These are phyloP conservation scores for Drosophila fulvimacula DNA, from an alignment of 2,888 invertebrate genomes.

Conservation along the genomic window DNA sequence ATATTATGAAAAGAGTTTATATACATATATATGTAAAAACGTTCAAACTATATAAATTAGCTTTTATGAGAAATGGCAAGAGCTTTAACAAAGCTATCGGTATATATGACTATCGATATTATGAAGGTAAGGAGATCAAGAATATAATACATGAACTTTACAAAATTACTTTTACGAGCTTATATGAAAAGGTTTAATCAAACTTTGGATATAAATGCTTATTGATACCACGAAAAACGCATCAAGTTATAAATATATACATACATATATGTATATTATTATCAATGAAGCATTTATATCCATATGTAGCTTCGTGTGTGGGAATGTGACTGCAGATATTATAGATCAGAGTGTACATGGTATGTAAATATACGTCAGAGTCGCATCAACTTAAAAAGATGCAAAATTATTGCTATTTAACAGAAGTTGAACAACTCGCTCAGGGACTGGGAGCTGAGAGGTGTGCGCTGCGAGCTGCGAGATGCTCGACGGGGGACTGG, in stretches of 20 bases:
- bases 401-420: conserved; percentile 4
- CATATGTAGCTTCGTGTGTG: too few species aligned
- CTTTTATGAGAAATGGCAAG: background rate
- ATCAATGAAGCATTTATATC: too few species aligned
- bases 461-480: background rate
- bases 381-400: background rate
- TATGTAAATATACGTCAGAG: conserved; percentile 4
- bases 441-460: background rate
- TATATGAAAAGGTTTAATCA: background rate
- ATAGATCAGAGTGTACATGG: conserved; percentile 8
- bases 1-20: background rate
- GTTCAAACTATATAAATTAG: too few species aligned
- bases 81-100: background rate
- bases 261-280: too few species aligned
- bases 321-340: background rate
- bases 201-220: background rate
- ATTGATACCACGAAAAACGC: background rate
- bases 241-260: background rate
- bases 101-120: background rate
- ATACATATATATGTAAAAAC: too few species aligned
- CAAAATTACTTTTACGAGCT: background rate
- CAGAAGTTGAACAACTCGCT: conserved; percentile 3
- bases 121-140: background rate
- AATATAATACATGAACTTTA: background rate
- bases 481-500: conserved; percentile 5